Evolutionary conservation across 2,888 invertebrate species (phyloP), one percentile per base, ranked within the genome.

Genomic region (Drosophila demipolita): DNA sequence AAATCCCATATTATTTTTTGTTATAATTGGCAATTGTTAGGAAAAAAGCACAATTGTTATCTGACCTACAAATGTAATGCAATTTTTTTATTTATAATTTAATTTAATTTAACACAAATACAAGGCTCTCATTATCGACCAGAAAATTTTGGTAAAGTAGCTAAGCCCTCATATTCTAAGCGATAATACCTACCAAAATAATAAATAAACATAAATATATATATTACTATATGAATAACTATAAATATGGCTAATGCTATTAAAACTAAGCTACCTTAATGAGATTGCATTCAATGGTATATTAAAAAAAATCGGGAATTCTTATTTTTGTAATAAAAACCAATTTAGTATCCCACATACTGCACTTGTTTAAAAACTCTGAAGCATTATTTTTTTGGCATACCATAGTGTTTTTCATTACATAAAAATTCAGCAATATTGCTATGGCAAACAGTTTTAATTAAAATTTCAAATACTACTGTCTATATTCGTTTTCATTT

Each of bases 11-110:
- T 20, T n/a, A 54, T 11, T 23, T 59, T 20, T 0, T 11, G 32
- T 36, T 72, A 35, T 50, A 58, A 63, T 76, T 63, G 54, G 29
- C 45, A 55, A 62, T 26, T 26, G 38, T 1, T 12, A 15, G 8
- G 4, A 20, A 58, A 58, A 58, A 17, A 4, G 2, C 6, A 36
- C 2, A 17, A 11, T 11, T 52, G 15, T 2, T 8, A 23, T 45
- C 12, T 15, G 15, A 1, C 4, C 15, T 15, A 15, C 3, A 15
- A 1, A 4, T n/a, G 2, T 11, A 11, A 11, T 15, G 15, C 3
- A 15, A 29, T 29, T 29, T 5, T 6, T 29, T 29, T 29, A 1
- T 29, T 29, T 29, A 0, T 29, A 29, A 29, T 29, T n/a, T n/a
- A n/a, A n/a, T n/a, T n/a, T 29, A 29, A 29, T 29, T 29, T 0